Conservation (phyloP, 2,113 vertebrate species). For the Corynorhinus townsendii region DNA sequence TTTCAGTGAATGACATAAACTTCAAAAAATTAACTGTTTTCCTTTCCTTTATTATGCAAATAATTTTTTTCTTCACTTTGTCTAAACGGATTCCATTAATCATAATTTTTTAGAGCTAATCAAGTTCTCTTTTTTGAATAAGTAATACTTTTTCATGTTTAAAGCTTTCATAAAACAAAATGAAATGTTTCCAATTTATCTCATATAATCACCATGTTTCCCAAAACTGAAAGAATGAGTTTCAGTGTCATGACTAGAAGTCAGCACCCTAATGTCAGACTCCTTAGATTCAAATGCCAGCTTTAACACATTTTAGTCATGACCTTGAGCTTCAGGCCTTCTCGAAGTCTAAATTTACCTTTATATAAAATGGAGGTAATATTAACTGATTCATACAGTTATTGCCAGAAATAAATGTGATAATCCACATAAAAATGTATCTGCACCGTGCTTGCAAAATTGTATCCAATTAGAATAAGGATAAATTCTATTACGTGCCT, state of each 20-base stretch:
- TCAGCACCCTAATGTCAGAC: neutral
- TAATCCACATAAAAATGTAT: neutral
- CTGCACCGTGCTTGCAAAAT: neutral
- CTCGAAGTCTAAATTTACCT: neutral
- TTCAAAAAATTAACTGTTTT: neutral
- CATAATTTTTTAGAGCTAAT: constrained; percentile 38
- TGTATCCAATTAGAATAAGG: neutral
- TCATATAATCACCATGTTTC: neutral
- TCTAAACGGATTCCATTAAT: neutral
- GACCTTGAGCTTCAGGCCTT: neutral
- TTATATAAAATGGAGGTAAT: neutral
- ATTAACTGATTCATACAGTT: neutral
- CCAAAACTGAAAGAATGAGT: neutral
- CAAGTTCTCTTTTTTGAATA: constrained; percentile 46
- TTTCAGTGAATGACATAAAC: neutral
- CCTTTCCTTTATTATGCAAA: constrained; percentile 27
- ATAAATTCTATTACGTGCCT: neutral
- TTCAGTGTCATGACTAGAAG: neutral
- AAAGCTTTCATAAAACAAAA: constrained; percentile 36
- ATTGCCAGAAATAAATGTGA: neutral
- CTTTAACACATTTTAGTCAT: neutral
- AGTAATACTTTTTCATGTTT: constrained; percentile 39
- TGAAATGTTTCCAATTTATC: constrained; percentile 11
- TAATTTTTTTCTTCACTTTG: constrained; percentile 28
- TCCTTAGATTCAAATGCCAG: neutral